Percentiles rank a stretch among this genome's conserved stretches.
Evolutionary conservation across 1,140 invertebrate genomes (phyloP).

Genomic region (Eriosoma lanigerum): DNA sequence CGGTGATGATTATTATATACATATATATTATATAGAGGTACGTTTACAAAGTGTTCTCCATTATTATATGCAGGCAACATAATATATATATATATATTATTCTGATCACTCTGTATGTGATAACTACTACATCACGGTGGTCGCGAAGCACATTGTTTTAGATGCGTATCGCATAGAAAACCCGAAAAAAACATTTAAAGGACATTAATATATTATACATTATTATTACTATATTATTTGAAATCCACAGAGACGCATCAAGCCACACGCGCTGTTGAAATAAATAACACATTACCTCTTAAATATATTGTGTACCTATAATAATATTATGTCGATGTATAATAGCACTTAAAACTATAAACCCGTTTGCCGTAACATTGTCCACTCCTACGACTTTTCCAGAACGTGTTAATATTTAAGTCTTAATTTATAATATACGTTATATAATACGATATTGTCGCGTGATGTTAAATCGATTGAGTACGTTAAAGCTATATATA

Average conservation of each 20-base stretch:
- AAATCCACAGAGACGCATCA: background rate
- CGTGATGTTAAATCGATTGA: background rate
- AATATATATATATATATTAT: no score
- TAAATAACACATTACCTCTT: constrained; percentile 16
- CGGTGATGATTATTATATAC: no score
- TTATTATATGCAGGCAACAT: no score
- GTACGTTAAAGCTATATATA: no score
- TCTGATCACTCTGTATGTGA: no score
- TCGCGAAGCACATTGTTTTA: background rate
- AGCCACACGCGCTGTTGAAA: constrained; percentile 20
- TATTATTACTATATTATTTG: background rate
- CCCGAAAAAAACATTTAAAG: constrained; percentile 25
- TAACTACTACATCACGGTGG: background rate
- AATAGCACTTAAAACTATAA: constrained; percentile 21
- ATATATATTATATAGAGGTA: no score
- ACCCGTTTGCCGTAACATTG: constrained; percentile 9
- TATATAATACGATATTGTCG: no score
- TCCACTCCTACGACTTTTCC: constrained; percentile 13
- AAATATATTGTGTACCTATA: background rate
- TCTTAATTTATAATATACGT: no score
- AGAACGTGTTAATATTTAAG: background rate
- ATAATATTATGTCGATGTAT: background rate
- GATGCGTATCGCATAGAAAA: constrained; percentile 8
- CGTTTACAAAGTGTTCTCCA: no score
- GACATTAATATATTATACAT: constrained; percentile 7